Conservation (phyloP, 2,888 invertebrate species). For the Fabriciana adippe region DNA sequence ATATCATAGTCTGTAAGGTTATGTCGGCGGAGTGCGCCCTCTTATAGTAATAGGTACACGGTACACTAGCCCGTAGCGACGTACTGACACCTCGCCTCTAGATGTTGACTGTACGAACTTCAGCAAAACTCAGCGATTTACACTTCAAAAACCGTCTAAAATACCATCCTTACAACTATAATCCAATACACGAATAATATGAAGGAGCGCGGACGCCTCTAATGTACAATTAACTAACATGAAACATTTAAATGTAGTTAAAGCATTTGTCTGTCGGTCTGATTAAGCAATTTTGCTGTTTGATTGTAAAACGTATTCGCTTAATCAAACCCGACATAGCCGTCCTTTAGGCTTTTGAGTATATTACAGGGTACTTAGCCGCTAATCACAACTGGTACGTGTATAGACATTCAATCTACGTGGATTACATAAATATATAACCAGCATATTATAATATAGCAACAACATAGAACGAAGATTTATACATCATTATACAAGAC, state of each 20-base stretch:
- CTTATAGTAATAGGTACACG: slow-evolving; percentile 70
- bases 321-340: slow-evolving; percentile 65
- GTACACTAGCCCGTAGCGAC: slow-evolving; percentile 1
- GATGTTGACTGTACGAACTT: too few relatives aligned
- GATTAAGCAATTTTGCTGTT: slow-evolving; percentile 47
- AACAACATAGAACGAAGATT: neutral
- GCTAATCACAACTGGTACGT: slow-evolving; percentile 69
- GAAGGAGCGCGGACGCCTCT: slow-evolving; percentile 51
- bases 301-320: slow-evolving; percentile 9
- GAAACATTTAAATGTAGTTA: slow-evolving; percentile 79
- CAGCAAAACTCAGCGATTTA: too few relatives aligned
- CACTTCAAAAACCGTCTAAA: neutral
- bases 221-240: slow-evolving; percentile 71
- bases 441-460: slow-evolving; percentile 1
- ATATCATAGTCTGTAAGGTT: slow-evolving; percentile 82
- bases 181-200: slow-evolving; percentile 32
- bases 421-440: slow-evolving; percentile 33
- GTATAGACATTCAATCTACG: slow-evolving; percentile 45
- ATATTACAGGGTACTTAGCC: slow-evolving; percentile 67
- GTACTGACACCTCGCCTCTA: neutral
- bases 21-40: slow-evolving; percentile 71
- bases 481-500: slow-evolving; percentile 7
- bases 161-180: slow-evolving; percentile 14
- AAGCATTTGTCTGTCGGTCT: slow-evolving; percentile 74
- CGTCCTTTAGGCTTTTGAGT: slow-evolving; percentile 77